phyloP scores from a whole-genome alignment of 2,113 vertebrate genomes.

The Trematomus loennbergii region DNA sequence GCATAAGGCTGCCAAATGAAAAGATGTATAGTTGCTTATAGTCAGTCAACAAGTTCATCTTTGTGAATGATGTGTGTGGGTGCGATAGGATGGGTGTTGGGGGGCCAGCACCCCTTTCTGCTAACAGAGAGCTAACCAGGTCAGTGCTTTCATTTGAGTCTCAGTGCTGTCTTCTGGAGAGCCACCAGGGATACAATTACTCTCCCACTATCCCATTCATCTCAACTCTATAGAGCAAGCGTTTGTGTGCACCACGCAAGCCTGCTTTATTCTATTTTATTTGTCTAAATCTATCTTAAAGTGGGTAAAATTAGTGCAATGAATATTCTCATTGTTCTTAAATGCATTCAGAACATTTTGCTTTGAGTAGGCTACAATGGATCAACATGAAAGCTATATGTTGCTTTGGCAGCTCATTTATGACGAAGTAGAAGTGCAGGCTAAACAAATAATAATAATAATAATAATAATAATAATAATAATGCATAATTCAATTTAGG shows the following conservation, averaged over 20 bases:
- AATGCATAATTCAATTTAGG: slow-evolving; percentile 25
- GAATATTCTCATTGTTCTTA: slow-evolving; percentile 53
- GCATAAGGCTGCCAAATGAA: not conserved
- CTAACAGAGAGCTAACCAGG: slow-evolving; percentile 71
- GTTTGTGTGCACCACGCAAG: not conserved
- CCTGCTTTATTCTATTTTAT: slow-evolving; percentile 1
- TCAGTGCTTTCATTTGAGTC: slow-evolving; percentile 73
- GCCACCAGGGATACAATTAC: slow-evolving; percentile 69
- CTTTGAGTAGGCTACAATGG: slow-evolving; percentile 30
- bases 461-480: too few species aligned
- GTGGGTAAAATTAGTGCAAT: slow-evolving; percentile 37
- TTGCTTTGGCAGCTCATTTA: slow-evolving; percentile 39
- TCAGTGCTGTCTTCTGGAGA: slow-evolving; percentile 53
- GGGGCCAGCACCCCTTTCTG: slow-evolving; percentile 41
- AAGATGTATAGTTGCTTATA: slow-evolving; percentile 14
- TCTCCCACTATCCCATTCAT: slow-evolving; percentile 56
- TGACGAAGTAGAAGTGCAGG: slow-evolving; percentile 19
- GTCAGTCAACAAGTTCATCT: slow-evolving; percentile 62
- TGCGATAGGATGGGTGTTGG: slow-evolving; percentile 5
- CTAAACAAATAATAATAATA: not conserved
- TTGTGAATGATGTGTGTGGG: slow-evolving; percentile 45
- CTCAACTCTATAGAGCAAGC: slow-evolving; percentile 10
- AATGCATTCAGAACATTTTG: slow-evolving; percentile 36
- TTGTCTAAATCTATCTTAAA: slow-evolving; percentile 27
- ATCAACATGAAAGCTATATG: slow-evolving; percentile 43